These are phyloP conservation scores for Protobothrops mucrosquamatus DNA, from an alignment of 2,113 vertebrate species.

Conservation along the genomic window DNA sequence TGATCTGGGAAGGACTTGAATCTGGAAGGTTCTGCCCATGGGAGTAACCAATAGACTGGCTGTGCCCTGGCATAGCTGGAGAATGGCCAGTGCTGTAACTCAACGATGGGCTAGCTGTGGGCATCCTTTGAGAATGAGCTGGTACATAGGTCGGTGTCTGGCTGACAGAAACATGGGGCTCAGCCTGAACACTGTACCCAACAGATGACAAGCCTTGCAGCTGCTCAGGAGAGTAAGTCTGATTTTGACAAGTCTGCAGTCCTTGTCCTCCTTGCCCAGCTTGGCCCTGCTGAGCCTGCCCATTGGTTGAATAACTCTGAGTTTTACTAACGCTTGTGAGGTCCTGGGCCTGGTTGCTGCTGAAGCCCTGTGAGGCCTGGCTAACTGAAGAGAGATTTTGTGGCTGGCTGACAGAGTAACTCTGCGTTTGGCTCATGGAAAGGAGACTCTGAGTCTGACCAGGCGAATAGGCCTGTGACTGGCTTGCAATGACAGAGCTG, in stretches of 20 bases:
- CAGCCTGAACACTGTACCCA: constrained; percentile 77
- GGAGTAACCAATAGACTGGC: constrained; percentile 70
- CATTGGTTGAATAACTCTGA: constrained; percentile 48
- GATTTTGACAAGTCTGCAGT: constrained; percentile 66
- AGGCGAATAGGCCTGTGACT: constrained; percentile 79
- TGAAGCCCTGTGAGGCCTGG: constrained; percentile 76
- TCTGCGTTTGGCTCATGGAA: constrained; percentile 51
- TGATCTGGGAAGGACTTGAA: constrained; percentile 89
- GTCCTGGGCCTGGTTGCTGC: constrained; percentile 81
- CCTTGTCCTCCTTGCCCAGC: constrained; percentile 58
- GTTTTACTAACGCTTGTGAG: constrained; percentile 61
- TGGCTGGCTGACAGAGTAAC: constrained; percentile 59
- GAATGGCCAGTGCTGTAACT: constrained; percentile 90
- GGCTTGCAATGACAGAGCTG: constrained; percentile 81
- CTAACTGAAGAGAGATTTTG: constrained; percentile 55
- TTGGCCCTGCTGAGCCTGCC: constrained; percentile 70
- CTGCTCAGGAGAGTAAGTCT: constrained; percentile 72
- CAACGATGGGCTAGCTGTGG: constrained; percentile 85
- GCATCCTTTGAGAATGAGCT: constrained; percentile 68
- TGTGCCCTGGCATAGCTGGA: constrained; percentile 84
- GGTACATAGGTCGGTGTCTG: constrained; percentile 60
- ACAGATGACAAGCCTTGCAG: constrained; percentile 70
- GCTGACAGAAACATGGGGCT: constrained; percentile 58
- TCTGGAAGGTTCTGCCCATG: constrained; percentile 71
- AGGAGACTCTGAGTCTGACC: constrained; percentile 70